phyloP scores from a whole-genome alignment of 2,113 vertebrate species.

The Balaeniceps rex region DNA sequence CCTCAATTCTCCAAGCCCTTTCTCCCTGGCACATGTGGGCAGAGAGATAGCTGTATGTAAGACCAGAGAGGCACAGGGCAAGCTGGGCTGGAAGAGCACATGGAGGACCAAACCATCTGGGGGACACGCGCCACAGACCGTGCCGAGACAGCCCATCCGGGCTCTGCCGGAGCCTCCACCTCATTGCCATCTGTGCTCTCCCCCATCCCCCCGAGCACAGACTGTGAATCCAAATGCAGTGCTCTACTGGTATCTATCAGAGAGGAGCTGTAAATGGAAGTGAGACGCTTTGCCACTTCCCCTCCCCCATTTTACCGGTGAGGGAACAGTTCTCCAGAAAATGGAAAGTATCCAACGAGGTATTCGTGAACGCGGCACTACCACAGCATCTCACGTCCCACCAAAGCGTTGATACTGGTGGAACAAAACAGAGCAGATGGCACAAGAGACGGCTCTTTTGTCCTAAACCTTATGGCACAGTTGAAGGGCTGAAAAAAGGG shows the following conservation, averaged over 20 bases:
- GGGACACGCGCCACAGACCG: accelerated
- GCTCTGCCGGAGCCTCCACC: not conserved
- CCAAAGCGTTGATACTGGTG: not conserved
- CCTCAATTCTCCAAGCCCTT: not conserved
- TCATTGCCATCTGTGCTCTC: not conserved
- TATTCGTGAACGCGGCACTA: not conserved
- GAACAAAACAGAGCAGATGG: not conserved
- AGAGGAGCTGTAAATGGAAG: not conserved
- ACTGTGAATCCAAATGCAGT: not conserved
- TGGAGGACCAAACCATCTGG: not conserved
- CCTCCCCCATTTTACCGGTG: not conserved
- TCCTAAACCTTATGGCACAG: not conserved
- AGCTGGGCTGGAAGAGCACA: not conserved
- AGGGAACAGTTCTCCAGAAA: not conserved
- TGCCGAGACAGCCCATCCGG: not conserved
- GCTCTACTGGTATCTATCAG: not conserved
- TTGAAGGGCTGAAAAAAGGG: not conserved
- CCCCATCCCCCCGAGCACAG: accelerated
- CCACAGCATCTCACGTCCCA: not conserved
- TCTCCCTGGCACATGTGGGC: not conserved
- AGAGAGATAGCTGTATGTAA: not conserved
- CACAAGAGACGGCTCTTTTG: not conserved
- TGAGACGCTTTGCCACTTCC: not conserved
- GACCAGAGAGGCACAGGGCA: not conserved
- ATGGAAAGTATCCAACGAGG: not conserved